Evolutionary conservation across 2,888 invertebrate species (phyloP).

Genomic region (Apotomis turbidana): DNA sequence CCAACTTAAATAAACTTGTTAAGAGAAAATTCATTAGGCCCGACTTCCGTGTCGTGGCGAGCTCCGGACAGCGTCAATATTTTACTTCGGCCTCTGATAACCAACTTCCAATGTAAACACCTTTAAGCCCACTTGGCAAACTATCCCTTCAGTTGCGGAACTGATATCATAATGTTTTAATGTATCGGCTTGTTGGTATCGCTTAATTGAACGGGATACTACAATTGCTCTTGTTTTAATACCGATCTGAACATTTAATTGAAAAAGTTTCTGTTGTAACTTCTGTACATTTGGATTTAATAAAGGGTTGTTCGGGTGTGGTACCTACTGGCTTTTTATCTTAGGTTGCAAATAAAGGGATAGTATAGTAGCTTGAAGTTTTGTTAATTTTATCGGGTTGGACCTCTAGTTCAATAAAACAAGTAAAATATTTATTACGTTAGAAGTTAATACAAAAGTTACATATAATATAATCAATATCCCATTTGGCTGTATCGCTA

Average conservation of each 20-base stretch:
- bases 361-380: neutral
- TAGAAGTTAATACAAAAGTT: too few relatives aligned
- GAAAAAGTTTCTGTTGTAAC: conserved; percentile 10
- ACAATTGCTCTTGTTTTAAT: conserved; percentile 8
- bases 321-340: neutral
- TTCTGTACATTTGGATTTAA: conserved; percentile 4
- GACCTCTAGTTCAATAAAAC: neutral
- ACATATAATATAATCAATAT: too few relatives aligned
- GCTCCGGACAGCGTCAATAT: conserved; percentile 64
- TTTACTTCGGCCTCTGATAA: conserved; percentile 53
- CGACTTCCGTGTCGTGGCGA: conserved; percentile 53
- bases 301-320: neutral
- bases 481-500: too few relatives aligned
- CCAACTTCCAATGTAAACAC: conserved; percentile 52
- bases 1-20: conserved; percentile 51
- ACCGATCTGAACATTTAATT: conserved; percentile 10
- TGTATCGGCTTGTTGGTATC: conserved; percentile 20
- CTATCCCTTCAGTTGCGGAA: conserved; percentile 33
- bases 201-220: conserved; percentile 1
- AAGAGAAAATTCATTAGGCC: conserved; percentile 62
- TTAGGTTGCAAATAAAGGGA: neutral
- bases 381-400: neutral
- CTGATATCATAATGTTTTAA: conserved; percentile 34
- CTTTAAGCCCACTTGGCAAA: conserved; percentile 44
- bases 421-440: neutral